Conservation (phyloP, 2,113 vertebrate genomes). For the Centrocercus urophasianus region DNA sequence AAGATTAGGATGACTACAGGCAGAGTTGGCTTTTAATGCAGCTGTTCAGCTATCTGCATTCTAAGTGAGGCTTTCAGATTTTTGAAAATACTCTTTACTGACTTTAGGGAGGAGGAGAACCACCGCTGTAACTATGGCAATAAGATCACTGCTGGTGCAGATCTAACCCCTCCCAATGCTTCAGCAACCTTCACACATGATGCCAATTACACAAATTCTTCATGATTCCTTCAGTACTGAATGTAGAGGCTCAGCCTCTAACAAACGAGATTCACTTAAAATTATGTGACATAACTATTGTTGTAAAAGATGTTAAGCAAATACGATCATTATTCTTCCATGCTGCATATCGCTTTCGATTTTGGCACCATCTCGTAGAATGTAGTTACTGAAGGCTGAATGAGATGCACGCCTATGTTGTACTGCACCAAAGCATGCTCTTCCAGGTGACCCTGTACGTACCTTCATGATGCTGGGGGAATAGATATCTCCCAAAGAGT, state of each 20-base stretch:
- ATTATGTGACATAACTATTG: slow-evolving; percentile 3
- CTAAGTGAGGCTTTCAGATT: neutral
- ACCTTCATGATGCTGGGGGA: neutral
- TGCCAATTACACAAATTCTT: slow-evolving; percentile 45
- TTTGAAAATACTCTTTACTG: neutral
- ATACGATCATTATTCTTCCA: neutral
- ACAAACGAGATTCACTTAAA: neutral
- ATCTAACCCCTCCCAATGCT: neutral
- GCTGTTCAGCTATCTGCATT: neutral
- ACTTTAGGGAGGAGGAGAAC: neutral
- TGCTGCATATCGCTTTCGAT: neutral
- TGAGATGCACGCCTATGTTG: neutral
- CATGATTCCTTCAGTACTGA: neutral
- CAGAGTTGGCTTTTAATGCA: neutral
- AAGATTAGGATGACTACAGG: neutral
- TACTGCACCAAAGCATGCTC: neutral
- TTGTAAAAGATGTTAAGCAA: slow-evolving; percentile 24
- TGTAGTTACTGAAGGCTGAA: neutral
- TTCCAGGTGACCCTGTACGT: neutral
- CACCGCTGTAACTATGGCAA: slow-evolving; percentile 35
- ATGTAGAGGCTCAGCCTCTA: neutral
- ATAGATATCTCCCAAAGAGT: neutral
- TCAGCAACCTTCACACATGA: neutral
- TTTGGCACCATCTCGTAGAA: neutral
- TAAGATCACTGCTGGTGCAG: neutral